Conservation (phyloP, 2,888 invertebrate genomes). For the Thalpophila matura region DNA sequence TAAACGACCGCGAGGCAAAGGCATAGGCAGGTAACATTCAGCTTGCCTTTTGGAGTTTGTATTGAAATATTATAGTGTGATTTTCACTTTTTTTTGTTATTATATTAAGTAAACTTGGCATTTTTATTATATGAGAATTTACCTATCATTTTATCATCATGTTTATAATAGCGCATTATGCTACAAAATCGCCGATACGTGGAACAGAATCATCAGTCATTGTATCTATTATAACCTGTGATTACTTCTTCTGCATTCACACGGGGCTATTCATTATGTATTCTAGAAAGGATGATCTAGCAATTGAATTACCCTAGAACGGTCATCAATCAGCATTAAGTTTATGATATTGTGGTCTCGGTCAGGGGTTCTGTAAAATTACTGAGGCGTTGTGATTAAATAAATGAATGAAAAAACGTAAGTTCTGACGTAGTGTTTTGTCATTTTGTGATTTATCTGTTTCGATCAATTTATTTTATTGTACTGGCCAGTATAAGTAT, state of each 20-base stretch:
- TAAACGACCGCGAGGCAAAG: constrained; percentile 41
- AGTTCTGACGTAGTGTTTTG: no score
- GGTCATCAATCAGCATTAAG: constrained; percentile 42
- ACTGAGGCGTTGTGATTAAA: no score
- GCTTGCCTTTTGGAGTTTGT: constrained; percentile 19
- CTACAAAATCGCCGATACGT: constrained; percentile 11
- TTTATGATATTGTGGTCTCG: constrained; percentile 17
- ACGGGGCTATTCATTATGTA: constrained; percentile 43
- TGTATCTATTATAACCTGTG: constrained; percentile 20
- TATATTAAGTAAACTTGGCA: no score
- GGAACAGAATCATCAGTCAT: constrained; percentile 26
- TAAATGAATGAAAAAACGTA: no score
- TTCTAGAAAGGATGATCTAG: constrained; percentile 10
- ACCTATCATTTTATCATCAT: not conserved
- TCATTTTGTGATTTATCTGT: no score
- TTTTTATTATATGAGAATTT: not conserved
- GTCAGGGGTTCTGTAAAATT: not conserved
- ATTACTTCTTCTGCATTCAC: constrained; percentile 33
- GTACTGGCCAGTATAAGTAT: no score
- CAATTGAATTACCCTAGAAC: constrained; percentile 25
- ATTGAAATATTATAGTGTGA: not conserved
- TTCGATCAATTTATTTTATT: no score
- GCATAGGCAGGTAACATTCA: constrained; percentile 50
- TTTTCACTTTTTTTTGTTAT: no score
- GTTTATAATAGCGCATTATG: not conserved